Conservation (phyloP, 1,140 invertebrate genomes). For the Pemphigus obesinymphae region DNA sequence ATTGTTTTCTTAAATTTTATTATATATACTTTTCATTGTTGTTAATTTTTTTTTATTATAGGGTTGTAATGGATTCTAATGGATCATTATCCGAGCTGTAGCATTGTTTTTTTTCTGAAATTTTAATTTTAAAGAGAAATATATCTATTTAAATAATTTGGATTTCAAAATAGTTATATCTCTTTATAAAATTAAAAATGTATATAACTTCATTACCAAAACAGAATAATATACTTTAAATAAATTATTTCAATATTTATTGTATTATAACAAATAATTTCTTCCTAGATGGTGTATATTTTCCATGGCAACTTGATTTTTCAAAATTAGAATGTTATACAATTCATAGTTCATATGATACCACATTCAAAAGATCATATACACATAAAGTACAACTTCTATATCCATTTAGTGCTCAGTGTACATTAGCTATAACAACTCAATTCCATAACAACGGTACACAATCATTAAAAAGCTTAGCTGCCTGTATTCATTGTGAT, state of each 20-base stretch:
- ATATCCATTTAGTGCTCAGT: constrained; percentile 30
- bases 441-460: constrained; percentile 12
- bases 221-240: too few relatives aligned
- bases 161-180: too few relatives aligned
- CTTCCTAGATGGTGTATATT: constrained; percentile 29
- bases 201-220: too few relatives aligned
- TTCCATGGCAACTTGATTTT: constrained; percentile 32
- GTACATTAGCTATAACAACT: constrained; percentile 29
- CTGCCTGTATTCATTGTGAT: constrained; percentile 35
- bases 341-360: constrained; percentile 15
- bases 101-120: too few relatives aligned
- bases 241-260: background rate
- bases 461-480: constrained; percentile 24
- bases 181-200: too few relatives aligned
- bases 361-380: constrained; percentile 8
- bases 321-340: constrained; percentile 26
- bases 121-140: too few relatives aligned
- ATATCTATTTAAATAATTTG: too few relatives aligned
- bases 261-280: background rate
- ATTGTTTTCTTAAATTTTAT: too few relatives aligned
- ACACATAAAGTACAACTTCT: constrained; percentile 24
- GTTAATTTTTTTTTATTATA: too few relatives aligned
- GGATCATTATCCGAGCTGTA: too few relatives aligned
- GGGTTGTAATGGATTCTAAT: too few relatives aligned
- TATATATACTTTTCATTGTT: too few relatives aligned